A percentile compares a stretch with the other conserved stretches of the same genome.
Evolutionary conservation across 2,888 invertebrate species (phyloP).

Genomic region (Xanthia icteritia): DNA sequence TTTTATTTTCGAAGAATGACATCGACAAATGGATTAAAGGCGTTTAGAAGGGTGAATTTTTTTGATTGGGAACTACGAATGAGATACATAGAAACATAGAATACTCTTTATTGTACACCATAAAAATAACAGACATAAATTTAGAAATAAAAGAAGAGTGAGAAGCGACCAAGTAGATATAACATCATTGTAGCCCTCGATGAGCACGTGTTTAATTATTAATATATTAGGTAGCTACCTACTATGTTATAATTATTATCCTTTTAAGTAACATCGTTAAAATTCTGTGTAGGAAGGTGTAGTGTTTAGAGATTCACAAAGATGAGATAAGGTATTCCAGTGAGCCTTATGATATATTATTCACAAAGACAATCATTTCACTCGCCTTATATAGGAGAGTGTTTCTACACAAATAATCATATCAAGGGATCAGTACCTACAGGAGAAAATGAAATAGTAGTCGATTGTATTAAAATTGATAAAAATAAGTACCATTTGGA

Average conservation of each 20-base stretch:
- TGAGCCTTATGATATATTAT: constrained; percentile 50
- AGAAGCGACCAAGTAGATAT: background rate
- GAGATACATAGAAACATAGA: no score
- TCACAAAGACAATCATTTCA: constrained; percentile 36
- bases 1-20: background rate
- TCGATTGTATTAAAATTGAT: background rate
- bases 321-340: constrained; percentile 45
- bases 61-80: background rate
- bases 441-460: background rate
- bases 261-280: constrained; percentile 21
- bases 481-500: background rate
- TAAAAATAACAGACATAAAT: no score
- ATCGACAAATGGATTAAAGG: background rate
- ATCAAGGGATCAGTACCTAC: background rate
- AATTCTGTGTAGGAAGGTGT: constrained; percentile 15
- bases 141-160: no score
- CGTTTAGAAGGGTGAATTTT: background rate
- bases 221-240: no score
- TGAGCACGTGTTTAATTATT: background rate
- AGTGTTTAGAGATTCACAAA: constrained; percentile 49
- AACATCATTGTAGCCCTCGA: background rate
- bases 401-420: background rate
- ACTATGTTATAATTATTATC: constrained; percentile 3
- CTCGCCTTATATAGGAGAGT: constrained; percentile 7
- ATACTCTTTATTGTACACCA: no score